Conservation (phyloP, 2,113 vertebrate species). For the Notiomystis cincta region DNA sequence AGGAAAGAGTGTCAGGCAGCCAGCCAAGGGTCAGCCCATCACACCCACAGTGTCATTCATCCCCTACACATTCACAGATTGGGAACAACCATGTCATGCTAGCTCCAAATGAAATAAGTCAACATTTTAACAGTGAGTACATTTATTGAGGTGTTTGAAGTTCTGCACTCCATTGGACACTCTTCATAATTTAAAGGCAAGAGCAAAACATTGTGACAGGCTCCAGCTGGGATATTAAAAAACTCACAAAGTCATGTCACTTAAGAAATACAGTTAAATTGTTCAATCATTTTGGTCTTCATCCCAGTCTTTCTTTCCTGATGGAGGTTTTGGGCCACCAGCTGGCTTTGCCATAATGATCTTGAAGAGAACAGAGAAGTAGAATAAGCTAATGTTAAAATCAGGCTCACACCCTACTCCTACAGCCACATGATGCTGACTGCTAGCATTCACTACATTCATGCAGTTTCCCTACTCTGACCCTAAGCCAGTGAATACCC, state of each 20-base stretch:
- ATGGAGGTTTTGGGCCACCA: conserved; percentile 93
- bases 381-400: not conserved
- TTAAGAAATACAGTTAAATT: not conserved
- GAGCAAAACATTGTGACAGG: not conserved
- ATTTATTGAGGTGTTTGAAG: conserved; percentile 40
- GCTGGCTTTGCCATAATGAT: conserved; percentile 99
- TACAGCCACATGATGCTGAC: not conserved
- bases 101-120: not conserved
- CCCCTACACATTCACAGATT: fast-evolving
- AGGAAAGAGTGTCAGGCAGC: not conserved
- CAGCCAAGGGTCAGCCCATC: not conserved
- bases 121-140: not conserved
- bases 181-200: conserved; percentile 73
- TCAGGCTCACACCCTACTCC: not conserved
- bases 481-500: not conserved
- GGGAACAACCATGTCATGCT: fast-evolving
- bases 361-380: conserved; percentile 47
- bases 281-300: conserved; percentile 90
- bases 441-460: not conserved
- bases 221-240: not conserved
- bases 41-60: not conserved
- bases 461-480: not conserved
- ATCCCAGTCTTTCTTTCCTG: conserved; percentile 92
- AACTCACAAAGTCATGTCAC: not conserved
- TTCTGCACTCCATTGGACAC: not conserved